Evolutionary conservation across 2,888 invertebrate species (phyloP).

Genomic region (Agrochola macilenta): DNA sequence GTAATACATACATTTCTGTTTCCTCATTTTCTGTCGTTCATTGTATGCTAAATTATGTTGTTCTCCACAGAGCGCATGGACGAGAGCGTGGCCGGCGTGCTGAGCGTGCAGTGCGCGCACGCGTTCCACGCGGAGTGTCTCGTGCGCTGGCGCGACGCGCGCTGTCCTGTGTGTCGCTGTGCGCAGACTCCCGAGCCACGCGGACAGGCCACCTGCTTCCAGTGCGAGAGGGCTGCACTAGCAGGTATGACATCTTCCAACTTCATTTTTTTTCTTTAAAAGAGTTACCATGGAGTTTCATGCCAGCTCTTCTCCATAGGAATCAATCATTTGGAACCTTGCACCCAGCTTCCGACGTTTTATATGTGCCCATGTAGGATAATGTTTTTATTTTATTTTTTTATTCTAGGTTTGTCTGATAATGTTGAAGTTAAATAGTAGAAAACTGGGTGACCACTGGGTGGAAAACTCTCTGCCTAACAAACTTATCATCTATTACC

Average conservation of each 20-base stretch:
- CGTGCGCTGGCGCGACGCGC: slow-evolving; percentile 98
- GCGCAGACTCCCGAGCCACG: slow-evolving; percentile 95
- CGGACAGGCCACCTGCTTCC: slow-evolving; percentile 91
- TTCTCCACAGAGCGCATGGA: slow-evolving; percentile 96
- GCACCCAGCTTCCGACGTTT: background rate
- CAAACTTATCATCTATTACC: too few species aligned
- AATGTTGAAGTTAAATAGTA: background rate
- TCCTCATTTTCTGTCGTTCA: background rate
- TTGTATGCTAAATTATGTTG: background rate
- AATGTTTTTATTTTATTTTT: too few species aligned
- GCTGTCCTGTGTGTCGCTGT: slow-evolving; percentile 99
- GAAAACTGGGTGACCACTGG: too few species aligned
- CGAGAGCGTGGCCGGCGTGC: slow-evolving; percentile 99
- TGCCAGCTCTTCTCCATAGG: background rate
- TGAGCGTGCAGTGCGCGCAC: slow-evolving; percentile 99
- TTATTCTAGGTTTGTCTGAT: background rate
- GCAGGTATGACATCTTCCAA: slow-evolving; percentile 21
- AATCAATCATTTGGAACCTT: background rate
- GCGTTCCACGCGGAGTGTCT: slow-evolving; percentile 99
- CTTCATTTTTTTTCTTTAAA: background rate
- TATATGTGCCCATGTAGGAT: background rate
- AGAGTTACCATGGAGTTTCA: background rate
- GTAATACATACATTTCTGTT: background rate
- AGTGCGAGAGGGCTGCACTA: slow-evolving; percentile 41
- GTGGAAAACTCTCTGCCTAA: too few species aligned